Base-by-base conservation (phyloP, 2,113 vertebrate species). In the Eleginops maclovinus region DNA sequence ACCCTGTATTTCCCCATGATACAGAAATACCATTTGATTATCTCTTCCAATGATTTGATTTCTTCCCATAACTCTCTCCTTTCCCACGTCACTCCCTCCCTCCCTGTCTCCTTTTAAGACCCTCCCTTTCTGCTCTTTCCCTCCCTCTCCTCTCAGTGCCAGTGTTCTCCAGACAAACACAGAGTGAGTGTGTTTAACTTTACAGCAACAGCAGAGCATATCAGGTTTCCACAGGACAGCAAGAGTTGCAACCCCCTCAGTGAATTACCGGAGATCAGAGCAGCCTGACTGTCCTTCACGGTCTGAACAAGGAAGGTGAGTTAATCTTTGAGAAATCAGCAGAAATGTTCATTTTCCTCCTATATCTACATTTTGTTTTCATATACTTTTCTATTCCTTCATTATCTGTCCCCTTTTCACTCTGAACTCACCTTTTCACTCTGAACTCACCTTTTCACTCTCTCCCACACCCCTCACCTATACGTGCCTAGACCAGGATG, bases 181-280 rank as follows among this genome's bases (percentile, higher is more conserved):
- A 63, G 81, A 86, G 67, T 80, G 67, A 47, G 58, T n/a, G n/a
- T n/a, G 64, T 76, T 63, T 71, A 83, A 72, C 54, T 86, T 84
- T 44, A 50, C 81, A 71, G 26, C 54, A 58, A 53, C 12, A 31
- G 72, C 21, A 41, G 50, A 68, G 15, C 47, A 54, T 43, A 75
- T 74, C 75, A 70, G 28, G 28, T 90, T 83, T 78, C 58, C 31
- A 28, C 26, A 31, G 61, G 62, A 65, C 51, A 59, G 36, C 3
- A 1, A 53, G 44, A 14, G 17, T 31, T 24, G 22, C 69, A 81
- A 46, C 0, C 58, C 43, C 24, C 55, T 47, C 3, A 22, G 36
- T 47, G 62, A 78, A 44, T 58, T 9, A 49, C 46, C 22, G 72
- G 60, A 74, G 62, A 61, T 54, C 22, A 66, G 41, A 73, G 67